phyloP scores from a whole-genome alignment of 30 jellyfish, hydroid and myxozoan genomes.

The Cassiopea andromeda region DNA sequence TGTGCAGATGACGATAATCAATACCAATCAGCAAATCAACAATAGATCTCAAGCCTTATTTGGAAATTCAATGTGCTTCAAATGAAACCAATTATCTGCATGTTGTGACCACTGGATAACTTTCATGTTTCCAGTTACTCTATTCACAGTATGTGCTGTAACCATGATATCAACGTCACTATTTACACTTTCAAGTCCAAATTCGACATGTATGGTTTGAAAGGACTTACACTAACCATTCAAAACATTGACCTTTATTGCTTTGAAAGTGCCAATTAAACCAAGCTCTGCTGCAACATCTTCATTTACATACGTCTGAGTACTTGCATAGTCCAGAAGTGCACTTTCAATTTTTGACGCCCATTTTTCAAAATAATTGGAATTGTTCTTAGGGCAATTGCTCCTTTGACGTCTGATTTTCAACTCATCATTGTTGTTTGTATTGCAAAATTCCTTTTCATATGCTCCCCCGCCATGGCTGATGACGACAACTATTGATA shows the following conservation, averaged over 20 bases:
- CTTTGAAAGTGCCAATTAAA: neutral
- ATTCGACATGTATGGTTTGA: slow-evolving; percentile 35
- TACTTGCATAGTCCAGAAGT: slow-evolving; percentile 70
- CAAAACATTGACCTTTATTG: slow-evolving; percentile 1
- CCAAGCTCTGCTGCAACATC: slow-evolving; percentile 78
- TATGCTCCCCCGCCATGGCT: slow-evolving; percentile 40
- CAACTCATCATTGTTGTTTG: slow-evolving; percentile 23
- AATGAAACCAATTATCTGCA: slow-evolving; percentile 9
- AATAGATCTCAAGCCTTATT: neutral
- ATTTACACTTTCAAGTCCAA: slow-evolving; percentile 52
- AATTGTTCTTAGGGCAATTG: slow-evolving; percentile 44
- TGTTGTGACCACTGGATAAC: slow-evolving; percentile 20
- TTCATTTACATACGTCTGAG: slow-evolving; percentile 54
- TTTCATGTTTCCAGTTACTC: slow-evolving; percentile 70
- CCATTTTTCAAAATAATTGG: slow-evolving; percentile 62
- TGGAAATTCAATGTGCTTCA: neutral
- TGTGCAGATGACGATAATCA: slow-evolving; percentile 44
- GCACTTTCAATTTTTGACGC: slow-evolving; percentile 39
- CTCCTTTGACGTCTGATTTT: slow-evolving; percentile 18
- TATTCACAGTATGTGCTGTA: slow-evolving; percentile 46
- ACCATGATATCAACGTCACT: slow-evolving; percentile 30
- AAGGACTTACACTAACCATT: slow-evolving; percentile 17
- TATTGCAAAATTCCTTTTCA: slow-evolving; percentile 24
- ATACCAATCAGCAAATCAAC: slow-evolving; percentile 49
- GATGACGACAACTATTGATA: slow-evolving; percentile 22